These are phyloP conservation scores for Spodoptera littoralis DNA, from an alignment of 2,888 invertebrate species.

Conservation along the genomic window DNA sequence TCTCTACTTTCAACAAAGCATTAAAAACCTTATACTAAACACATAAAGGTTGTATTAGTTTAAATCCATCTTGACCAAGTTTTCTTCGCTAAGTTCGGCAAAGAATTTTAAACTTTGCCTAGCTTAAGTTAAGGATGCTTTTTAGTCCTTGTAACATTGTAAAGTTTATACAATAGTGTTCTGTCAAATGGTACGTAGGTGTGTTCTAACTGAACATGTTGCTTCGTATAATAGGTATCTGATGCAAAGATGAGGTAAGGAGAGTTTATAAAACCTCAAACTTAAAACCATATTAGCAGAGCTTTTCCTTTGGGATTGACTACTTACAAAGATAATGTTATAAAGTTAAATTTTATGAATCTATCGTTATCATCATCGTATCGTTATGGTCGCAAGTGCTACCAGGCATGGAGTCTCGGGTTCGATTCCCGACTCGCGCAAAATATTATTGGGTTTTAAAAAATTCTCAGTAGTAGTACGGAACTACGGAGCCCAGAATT, in stretches of 20 bases:
- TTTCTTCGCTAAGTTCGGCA: constrained; percentile 26
- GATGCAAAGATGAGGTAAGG: neutral
- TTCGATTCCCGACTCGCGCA: too few relatives aligned
- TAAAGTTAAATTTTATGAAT: too few relatives aligned
- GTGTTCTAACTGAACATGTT: constrained; percentile 21
- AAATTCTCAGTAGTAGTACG: too few relatives aligned
- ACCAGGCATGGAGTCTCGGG: too few relatives aligned
- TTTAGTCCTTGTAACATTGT: constrained; percentile 2
- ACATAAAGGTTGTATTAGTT: constrained; percentile 17
- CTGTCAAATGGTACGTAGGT: constrained; percentile 34
- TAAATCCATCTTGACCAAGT: constrained; percentile 7
- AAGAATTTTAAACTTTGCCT: constrained; percentile 25
- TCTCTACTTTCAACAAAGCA: constrained; percentile 44
- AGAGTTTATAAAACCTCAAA: too few relatives aligned
- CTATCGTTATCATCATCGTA: too few relatives aligned
- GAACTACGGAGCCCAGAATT: too few relatives aligned
- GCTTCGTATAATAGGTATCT: constrained; percentile 20
- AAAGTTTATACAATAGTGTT: constrained; percentile 12
- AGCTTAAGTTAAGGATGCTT: neutral
- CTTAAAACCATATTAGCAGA: too few relatives aligned
- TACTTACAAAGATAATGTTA: too few relatives aligned
- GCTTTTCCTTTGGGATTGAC: too few relatives aligned
- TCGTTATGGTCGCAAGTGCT: too few relatives aligned
- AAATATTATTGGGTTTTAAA: too few relatives aligned
- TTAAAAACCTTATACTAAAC: constrained; percentile 41